Percentiles rank a stretch among this genome's conserved stretches.
Conservation (phyloP, 1,140 invertebrate species). For the Propsilocerus akamusi region DNA sequence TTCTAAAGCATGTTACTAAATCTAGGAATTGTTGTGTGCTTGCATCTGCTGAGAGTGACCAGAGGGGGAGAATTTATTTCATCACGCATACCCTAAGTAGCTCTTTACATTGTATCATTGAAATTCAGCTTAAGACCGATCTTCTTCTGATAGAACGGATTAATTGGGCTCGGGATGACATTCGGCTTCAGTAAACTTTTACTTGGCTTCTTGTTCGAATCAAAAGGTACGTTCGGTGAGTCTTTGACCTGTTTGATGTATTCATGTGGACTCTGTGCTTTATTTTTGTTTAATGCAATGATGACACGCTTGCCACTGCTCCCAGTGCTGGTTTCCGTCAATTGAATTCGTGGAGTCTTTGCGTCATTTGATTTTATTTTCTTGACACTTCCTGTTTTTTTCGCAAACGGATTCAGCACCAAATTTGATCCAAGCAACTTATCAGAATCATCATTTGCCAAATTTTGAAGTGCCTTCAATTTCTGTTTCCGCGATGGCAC, state of each 20-base stretch:
- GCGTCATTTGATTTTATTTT: slow-evolving; percentile 1
- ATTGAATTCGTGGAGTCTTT: neutral
- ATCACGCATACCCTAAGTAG: no score
- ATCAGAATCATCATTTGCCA: slow-evolving; percentile 10
- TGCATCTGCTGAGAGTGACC: no score
- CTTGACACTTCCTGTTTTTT: neutral
- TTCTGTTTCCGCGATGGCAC: slow-evolving; percentile 21
- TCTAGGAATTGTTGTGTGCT: no score
- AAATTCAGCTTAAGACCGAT: slow-evolving; percentile 12
- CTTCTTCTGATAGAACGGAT: slow-evolving; percentile 50
- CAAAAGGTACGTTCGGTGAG: slow-evolving; percentile 54
- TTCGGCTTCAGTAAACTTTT: slow-evolving; percentile 48
- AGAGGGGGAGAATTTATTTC: no score
- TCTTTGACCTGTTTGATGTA: slow-evolving; percentile 44
- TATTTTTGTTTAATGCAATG: slow-evolving; percentile 44
- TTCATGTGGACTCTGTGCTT: slow-evolving; percentile 42
- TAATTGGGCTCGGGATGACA: slow-evolving; percentile 45
- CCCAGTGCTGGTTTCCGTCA: slow-evolving; percentile 11
- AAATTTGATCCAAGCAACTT: slow-evolving; percentile 6
- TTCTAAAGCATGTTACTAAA: no score
- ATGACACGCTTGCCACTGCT: slow-evolving; percentile 28
- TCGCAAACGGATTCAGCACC: slow-evolving; percentile 7
- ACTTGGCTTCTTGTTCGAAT: slow-evolving; percentile 34
- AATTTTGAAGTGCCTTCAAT: slow-evolving; percentile 7
- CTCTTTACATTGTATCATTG: slow-evolving; percentile 19